Evolutionary conservation across 2,888 invertebrate genomes (phyloP).

Genomic region (Anodontia alba): DNA sequence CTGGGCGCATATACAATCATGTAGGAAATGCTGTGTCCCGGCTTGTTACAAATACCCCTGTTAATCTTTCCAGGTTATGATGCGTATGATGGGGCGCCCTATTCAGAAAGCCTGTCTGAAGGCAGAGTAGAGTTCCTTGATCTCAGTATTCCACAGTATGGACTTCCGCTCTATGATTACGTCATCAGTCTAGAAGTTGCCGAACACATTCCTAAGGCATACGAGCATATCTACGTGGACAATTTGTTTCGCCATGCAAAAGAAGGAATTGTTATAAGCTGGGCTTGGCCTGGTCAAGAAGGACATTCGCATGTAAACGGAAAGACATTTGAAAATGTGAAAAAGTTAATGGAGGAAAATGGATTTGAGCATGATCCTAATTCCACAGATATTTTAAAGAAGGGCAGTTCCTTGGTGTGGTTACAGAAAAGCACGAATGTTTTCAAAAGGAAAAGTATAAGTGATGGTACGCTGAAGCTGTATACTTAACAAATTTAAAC

Average conservation of each 20-base stretch:
- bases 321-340: background rate
- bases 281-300: conserved; percentile 18
- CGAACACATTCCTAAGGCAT: conserved; percentile 36
- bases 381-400: background rate
- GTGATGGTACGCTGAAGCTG: background rate
- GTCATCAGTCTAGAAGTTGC: conserved; percentile 49
- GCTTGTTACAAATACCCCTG: no score
- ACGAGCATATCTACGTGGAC: conserved; percentile 32
- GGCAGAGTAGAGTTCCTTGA: conserved; percentile 43
- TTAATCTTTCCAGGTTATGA: conserved; percentile 20
- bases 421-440: conserved; percentile 7
- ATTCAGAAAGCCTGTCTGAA: conserved; percentile 18
- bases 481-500: background rate
- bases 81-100: conserved; percentile 41
- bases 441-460: background rate
- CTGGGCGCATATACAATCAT: no score
- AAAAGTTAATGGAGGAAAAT: background rate
- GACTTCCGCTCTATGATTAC: conserved; percentile 50
- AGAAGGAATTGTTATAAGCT: conserved; percentile 42
- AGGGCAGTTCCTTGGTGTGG: background rate
- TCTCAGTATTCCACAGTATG: conserved; percentile 51
- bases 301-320: conserved; percentile 11
- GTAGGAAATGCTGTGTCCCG: no score
- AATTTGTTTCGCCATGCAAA: conserved; percentile 35
- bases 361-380: background rate